Evolutionary conservation across 2,888 invertebrate genomes (phyloP).

Genomic region (Ophonus ardosiacus): DNA sequence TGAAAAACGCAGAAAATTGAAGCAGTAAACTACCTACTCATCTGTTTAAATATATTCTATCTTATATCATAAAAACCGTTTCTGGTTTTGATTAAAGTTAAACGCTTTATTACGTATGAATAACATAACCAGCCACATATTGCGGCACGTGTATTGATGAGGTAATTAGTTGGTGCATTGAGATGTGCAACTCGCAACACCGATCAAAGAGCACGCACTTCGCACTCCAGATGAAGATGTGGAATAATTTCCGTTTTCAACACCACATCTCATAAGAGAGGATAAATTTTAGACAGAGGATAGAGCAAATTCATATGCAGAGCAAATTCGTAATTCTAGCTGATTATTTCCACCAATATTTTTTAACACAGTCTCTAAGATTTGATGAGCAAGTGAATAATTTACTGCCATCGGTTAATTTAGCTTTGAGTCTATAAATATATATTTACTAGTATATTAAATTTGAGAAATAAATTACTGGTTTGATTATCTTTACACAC

Average conservation of each 20-base stretch:
- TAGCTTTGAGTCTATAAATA: background rate
- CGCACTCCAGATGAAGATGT: background rate
- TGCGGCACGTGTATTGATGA: background rate
- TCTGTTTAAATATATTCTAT: no score
- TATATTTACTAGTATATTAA: background rate
- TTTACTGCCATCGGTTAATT: background rate
- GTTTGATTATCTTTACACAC: background rate
- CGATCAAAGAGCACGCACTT: background rate
- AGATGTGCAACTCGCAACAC: background rate
- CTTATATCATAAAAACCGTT: no score
- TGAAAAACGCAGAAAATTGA: no score
- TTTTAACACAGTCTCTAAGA: background rate
- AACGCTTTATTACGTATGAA: no score
- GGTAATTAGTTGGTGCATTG: background rate
- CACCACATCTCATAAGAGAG: background rate
- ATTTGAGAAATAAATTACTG: background rate
- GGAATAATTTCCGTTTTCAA: background rate
- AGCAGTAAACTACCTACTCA: no score
- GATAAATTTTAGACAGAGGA: background rate
- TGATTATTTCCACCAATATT: no score
- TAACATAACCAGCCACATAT: background rate
- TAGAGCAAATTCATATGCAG: background rate
- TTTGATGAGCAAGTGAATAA: background rate
- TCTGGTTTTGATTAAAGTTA: no score
- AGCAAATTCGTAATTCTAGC: no score